Percentiles rank a stretch among this genome's conserved stretches.
These are phyloP conservation scores for Heterochromis multidens DNA, from an alignment of 2,113 vertebrate species.

Conservation along the genomic window DNA sequence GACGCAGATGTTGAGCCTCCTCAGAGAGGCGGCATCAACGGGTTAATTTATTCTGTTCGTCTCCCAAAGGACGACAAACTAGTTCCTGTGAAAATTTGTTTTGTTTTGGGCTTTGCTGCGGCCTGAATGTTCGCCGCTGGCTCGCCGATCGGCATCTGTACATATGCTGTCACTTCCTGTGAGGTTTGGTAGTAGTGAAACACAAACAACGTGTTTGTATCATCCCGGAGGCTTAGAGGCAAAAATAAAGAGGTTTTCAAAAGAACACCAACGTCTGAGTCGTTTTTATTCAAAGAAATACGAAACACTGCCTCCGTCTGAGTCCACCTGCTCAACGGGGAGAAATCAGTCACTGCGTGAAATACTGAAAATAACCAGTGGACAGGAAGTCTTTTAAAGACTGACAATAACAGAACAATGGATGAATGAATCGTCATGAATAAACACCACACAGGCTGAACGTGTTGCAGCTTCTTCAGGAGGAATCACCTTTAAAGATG, in stretches of 20 bases:
- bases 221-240: constrained; percentile 41
- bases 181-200: constrained; percentile 42
- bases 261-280: neutral
- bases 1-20: neutral
- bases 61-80: neutral
- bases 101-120: constrained; percentile 26
- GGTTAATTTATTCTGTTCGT: constrained; percentile 45
- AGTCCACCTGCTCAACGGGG: neutral
- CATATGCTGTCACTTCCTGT: constrained; percentile 29
- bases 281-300: neutral
- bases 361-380: too few relatives aligned
- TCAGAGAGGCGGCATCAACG: neutral
- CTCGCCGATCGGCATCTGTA: neutral
- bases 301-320: neutral
- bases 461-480: too few relatives aligned
- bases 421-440: too few relatives aligned
- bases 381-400: too few relatives aligned
- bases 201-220: constrained; percentile 52
- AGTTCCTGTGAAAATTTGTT: constrained; percentile 31
- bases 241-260: constrained; percentile 63
- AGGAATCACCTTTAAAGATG: too few relatives aligned
- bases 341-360: neutral
- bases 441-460: too few relatives aligned
- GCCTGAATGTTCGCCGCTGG: neutral
- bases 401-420: too few relatives aligned